Evolutionary conservation across 2,113 vertebrate genomes (phyloP), one percentile per base, ranked within the genome.

Genomic region (Promerops cafer): DNA sequence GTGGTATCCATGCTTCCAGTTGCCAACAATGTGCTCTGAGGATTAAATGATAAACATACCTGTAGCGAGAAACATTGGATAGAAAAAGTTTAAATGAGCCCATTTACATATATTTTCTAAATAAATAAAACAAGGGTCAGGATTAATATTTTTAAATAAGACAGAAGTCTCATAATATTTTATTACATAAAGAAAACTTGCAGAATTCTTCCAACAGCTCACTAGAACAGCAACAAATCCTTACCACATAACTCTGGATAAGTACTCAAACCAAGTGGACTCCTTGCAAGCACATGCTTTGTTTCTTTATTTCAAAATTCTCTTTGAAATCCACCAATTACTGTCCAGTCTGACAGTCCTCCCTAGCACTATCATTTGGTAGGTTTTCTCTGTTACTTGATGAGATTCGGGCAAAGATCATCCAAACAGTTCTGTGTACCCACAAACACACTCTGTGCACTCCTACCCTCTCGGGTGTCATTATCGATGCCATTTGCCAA

Each of bases 41-140:
- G 99, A 94, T 99, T 99, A 97, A 99, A 99, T 5, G 99, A 98
- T 77, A 99, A 95, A 89, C 99, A 99, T 21, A 99, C 98, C 99
- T 99, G 96, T 76, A 74, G 92, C 28, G 3, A 94, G 95, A 97
- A 96, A 44, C 2, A 15, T 81, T 22, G 30, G 28, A 27, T 42
- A 40, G 27, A 71, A 84, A 61, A 76, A 39, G 31, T 76, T 31
- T 63, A 80, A 86, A 68, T 15, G 11, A 9, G 33, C 52, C 33
- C 4, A 37, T 52, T 66, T 63, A 56, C 14, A 69, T 5, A 13
- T 4, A 30, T 52, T 80, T 64, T 57, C 33, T 66, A 20, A 44
- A 57, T 70, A 87, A 50, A 42, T 16, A n/a, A 75, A 52, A 22
- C 35, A 54, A 37, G 4, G 13, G 2, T 66, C 14, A 44, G 16